Evolutionary conservation across 2,888 invertebrate genomes (phyloP), one percentile per base, ranked within the genome.

Genomic region (Orchestes rusci): DNA sequence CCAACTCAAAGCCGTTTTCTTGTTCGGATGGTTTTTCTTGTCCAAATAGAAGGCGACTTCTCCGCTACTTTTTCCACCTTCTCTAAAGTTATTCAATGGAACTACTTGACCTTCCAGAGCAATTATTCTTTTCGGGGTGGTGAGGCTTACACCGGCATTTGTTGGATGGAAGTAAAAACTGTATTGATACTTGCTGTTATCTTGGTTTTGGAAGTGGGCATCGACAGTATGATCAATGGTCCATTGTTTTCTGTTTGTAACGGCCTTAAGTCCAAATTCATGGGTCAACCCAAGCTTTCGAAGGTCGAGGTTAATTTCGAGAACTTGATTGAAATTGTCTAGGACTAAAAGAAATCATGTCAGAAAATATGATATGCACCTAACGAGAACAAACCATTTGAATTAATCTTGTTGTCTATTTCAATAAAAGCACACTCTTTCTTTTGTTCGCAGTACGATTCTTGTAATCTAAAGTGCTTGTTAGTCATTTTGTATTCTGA

Each of bases 371-470:
- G n/a, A n/a, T n/a, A n/a, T n/a, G n/a, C n/a, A n/a, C n/a, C n/a
- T n/a, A n/a, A n/a, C n/a, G n/a, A n/a, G n/a, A n/a, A n/a, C n/a
- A n/a, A n/a, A 59, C 60, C 73, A 38, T 68, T 68, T 4, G 64
- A 51, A 45, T 69, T 70, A 17, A 73, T 62, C 58, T 77, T 80
- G 18, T 78, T 74, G 56, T 77, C 73, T n/a, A 81, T 59, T 57
- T 86, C 84, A 16, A 83, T 73, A 58, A 84, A 79, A 0, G 83
- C 82, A 60, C 87, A 87, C 54, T 85, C 81, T 48, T 83, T 82
- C 68, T 82, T 84, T 61, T 84, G 82, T 54, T 86, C 84, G 62
- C 87, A 87, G 63, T 82, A 80, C 8, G 84, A 80, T 51, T 80
- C 74, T 10, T 80, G 77, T 34, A 77, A 71, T 58, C 82, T 79